Evolutionary conservation across 2,113 vertebrate species (phyloP).

Genomic region (Athene cunicularia): DNA sequence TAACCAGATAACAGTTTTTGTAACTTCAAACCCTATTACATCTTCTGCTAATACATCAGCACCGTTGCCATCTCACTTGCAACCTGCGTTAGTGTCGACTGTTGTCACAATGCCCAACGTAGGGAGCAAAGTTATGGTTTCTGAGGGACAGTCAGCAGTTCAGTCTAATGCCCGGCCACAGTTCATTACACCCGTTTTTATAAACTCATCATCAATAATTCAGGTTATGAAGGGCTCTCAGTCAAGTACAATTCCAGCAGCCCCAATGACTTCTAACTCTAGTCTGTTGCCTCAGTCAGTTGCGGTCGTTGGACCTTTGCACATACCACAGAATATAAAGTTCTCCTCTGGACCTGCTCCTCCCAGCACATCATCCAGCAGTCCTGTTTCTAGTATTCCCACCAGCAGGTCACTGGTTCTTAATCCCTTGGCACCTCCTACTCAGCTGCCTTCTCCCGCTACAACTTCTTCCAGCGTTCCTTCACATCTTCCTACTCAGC

Average conservation of each 20-base stretch:
- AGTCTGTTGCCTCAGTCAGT: constrained; percentile 79
- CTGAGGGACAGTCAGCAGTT: constrained; percentile 79
- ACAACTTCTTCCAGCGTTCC: constrained; percentile 59
- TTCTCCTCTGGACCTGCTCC: constrained; percentile 79
- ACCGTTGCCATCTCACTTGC: constrained; percentile 79
- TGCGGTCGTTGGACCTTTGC: constrained; percentile 88
- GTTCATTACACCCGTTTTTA: constrained; percentile 92
- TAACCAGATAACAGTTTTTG: constrained; percentile 95
- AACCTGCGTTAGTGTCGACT: constrained; percentile 85
- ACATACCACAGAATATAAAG: constrained; percentile 90
- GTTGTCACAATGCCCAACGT: constrained; percentile 87
- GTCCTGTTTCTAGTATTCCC: constrained; percentile 66
- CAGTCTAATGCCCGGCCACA: constrained; percentile 81
- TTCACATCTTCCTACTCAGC: constrained; percentile 66
- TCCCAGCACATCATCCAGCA: constrained; percentile 72
- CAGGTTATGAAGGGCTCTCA: constrained; percentile 93
- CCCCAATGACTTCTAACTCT: constrained; percentile 75
- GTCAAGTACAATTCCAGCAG: constrained; percentile 78
- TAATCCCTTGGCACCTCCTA: constrained; percentile 75
- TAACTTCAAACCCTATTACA: constrained; percentile 91
- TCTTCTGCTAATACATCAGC: constrained; percentile 84
- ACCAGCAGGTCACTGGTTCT: constrained; percentile 77
- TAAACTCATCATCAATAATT: constrained; percentile 90
- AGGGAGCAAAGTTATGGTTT: constrained; percentile 85
- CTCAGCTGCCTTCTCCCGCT: constrained; percentile 80